phyloP scores from a whole-genome alignment of 1,140 invertebrate genomes.

The Magallana angulata region DNA sequence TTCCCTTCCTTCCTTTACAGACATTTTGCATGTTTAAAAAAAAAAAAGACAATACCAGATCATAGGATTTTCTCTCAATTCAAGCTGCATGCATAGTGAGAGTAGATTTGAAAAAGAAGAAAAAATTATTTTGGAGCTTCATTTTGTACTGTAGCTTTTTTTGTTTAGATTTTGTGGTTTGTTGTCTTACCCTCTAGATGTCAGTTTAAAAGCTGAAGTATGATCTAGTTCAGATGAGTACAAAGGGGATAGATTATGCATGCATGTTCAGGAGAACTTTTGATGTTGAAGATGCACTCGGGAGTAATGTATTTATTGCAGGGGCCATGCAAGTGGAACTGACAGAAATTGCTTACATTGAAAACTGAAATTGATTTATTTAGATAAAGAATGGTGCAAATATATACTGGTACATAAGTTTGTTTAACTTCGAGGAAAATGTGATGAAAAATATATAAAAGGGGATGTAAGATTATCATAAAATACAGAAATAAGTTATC shows the following conservation, averaged over 20 bases:
- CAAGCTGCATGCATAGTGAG: slow-evolving; percentile 5
- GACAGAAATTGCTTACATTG: too few species aligned
- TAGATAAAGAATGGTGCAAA: too few species aligned
- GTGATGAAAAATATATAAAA: too few species aligned
- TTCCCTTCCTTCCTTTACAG: neutral
- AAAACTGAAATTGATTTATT: too few species aligned
- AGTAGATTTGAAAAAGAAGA: too few species aligned
- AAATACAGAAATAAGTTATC: too few species aligned
- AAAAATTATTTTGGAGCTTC: too few species aligned
- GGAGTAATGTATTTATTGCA: neutral
- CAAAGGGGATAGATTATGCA: neutral
- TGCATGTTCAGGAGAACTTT: neutral
- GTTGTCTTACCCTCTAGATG: neutral
- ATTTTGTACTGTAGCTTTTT: too few species aligned
- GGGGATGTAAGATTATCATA: too few species aligned
- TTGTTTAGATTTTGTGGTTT: neutral
- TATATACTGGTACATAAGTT: too few species aligned
- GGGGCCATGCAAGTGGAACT: neutral
- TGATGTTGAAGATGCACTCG: neutral
- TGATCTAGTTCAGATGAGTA: neutral
- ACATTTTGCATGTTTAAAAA: slow-evolving; percentile 3
- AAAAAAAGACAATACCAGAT: neutral
- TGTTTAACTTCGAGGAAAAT: too few species aligned
- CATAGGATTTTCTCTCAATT: neutral
- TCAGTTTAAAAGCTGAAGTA: neutral